Percentiles rank a stretch among this genome's conserved stretches.
phyloP scores from a whole-genome alignment of 2,797 vertebrate genomes.

The Ctenosaura bakeri region DNA sequence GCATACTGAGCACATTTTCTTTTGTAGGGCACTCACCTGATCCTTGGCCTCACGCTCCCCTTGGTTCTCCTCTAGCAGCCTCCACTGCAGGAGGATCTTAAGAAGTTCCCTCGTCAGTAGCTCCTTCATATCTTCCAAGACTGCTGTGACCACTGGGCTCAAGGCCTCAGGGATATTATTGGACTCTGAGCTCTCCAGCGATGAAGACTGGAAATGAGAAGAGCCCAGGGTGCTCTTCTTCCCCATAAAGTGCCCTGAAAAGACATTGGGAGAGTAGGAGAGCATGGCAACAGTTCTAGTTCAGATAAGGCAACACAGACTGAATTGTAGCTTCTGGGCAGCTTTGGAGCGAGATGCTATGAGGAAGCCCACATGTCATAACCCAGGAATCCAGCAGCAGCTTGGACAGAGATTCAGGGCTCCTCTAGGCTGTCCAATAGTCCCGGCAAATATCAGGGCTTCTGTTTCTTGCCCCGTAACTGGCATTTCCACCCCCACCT shows the following conservation, averaged over 20 bases:
- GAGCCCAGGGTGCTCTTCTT: slow-evolving; percentile 87
- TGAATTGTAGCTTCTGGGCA: not conserved
- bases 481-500: no score
- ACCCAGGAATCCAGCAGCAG: no score
- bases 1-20: not conserved
- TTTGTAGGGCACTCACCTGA: slow-evolving; percentile 79
- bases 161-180: slow-evolving; percentile 57
- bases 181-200: slow-evolving; percentile 55
- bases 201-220: slow-evolving; percentile 68
- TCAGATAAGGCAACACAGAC: no score
- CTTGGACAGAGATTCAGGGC: no score
- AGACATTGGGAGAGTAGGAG: not conserved
- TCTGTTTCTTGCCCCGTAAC: no score
- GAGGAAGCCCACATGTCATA: no score
- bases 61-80: slow-evolving; percentile 75
- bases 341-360: not conserved
- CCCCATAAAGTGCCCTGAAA: slow-evolving; percentile 94
- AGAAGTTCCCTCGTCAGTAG: slow-evolving; percentile 83
- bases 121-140: slow-evolving; percentile 75
- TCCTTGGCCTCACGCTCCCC: slow-evolving; percentile 68
- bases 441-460: no score
- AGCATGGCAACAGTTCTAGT: no score
- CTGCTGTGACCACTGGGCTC: slow-evolving; percentile 58
- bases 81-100: slow-evolving; percentile 77
- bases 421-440: no score